These are phyloP conservation scores for Thymelicus lineola DNA, from an alignment of 2,888 invertebrate genomes.

Conservation along the genomic window DNA sequence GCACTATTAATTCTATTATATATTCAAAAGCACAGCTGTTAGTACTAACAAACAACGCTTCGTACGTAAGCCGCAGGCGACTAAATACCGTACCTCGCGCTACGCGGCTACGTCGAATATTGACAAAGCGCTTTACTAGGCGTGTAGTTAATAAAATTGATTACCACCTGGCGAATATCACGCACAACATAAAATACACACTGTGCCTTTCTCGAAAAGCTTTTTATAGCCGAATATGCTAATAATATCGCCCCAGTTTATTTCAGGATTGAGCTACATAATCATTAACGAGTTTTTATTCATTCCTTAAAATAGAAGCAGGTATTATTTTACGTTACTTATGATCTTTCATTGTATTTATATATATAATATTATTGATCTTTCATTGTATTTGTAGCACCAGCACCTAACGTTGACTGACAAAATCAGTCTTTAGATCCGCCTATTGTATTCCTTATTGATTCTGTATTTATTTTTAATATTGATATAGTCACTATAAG, in stretches of 20 bases:
- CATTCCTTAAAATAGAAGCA: neutral
- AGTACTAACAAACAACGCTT: conserved; percentile 41
- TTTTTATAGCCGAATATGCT: conserved; percentile 27
- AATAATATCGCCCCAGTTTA: conserved; percentile 24
- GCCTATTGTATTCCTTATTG: too few species aligned
- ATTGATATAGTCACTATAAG: too few species aligned
- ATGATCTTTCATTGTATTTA: too few species aligned
- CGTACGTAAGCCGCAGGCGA: conserved; percentile 45
- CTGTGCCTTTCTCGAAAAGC: conserved; percentile 24
- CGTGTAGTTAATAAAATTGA: conserved; percentile 45
- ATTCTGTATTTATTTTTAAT: too few species aligned
- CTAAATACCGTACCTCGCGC: conserved; percentile 17
- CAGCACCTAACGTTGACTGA: too few species aligned
- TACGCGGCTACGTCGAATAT: conserved; percentile 40
- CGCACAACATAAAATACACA: conserved; percentile 30
- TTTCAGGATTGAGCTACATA: conserved; percentile 35
- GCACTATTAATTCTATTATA: neutral
- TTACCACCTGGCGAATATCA: conserved; percentile 43
- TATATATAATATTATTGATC: too few species aligned
- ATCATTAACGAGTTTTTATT: conserved; percentile 20
- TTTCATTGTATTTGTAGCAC: too few species aligned
- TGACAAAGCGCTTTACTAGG: conserved; percentile 46
- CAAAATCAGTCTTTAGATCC: too few species aligned
- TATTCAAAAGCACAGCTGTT: conserved; percentile 43
- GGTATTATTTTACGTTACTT: neutral